phyloP scores from a whole-genome alignment of 1,140 invertebrate species.

The Dermatophagoides farinae region DNA sequence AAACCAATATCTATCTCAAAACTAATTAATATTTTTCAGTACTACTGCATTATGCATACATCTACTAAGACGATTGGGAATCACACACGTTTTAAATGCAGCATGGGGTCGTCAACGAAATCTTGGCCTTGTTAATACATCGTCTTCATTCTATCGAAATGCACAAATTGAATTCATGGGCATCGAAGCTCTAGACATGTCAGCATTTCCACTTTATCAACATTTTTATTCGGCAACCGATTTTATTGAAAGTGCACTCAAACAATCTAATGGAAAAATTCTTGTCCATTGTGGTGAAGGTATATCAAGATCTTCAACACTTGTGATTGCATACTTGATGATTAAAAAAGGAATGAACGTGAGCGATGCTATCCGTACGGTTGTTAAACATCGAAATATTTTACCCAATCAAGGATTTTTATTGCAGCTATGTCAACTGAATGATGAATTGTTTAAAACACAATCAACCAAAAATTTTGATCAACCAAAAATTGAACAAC shows the following conservation, averaged over 20 bases:
- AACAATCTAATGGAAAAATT: conserved; percentile 6
- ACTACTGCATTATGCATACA: conserved; percentile 25
- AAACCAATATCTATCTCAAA: not conserved
- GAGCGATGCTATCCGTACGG: conserved; percentile 41
- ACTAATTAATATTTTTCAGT: conserved; percentile 18
- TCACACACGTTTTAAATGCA: conserved; percentile 30
- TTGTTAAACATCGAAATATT: conserved; percentile 26
- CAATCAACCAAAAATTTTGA: not conserved
- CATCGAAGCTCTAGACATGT: conserved; percentile 16
- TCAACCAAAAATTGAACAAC: not conserved
- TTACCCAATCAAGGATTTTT: conserved; percentile 59
- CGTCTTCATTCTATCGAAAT: conserved; percentile 15
- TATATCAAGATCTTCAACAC: conserved; percentile 57
- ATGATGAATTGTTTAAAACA: not conserved
- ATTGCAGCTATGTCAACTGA: conserved; percentile 34
- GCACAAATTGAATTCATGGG: conserved; percentile 16
- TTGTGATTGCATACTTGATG: conserved; percentile 65
- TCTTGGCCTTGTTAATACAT: conserved; percentile 33
- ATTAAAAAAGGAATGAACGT: conserved; percentile 53
- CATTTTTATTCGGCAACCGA: conserved; percentile 16
- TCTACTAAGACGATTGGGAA: conserved; percentile 22
- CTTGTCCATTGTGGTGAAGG: conserved; percentile 42
- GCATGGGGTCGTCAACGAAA: conserved; percentile 23
- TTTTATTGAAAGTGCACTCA: conserved; percentile 17
- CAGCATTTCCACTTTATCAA: conserved; percentile 11